phyloP scores from a whole-genome alignment of 2,797 vertebrate genomes.

The Australoheros facetus region DNA sequence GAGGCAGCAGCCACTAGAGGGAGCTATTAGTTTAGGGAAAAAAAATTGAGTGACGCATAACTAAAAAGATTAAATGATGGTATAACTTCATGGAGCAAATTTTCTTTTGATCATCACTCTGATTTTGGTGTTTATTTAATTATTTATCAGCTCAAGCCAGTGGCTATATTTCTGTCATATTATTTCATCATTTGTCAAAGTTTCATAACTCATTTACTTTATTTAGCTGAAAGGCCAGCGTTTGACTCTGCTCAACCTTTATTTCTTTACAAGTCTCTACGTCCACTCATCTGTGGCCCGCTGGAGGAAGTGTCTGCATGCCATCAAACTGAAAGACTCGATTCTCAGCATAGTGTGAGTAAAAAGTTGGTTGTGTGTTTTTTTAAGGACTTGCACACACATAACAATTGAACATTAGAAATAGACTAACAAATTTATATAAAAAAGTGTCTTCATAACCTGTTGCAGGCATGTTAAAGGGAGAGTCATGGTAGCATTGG shows the following conservation, averaged over 20 bases:
- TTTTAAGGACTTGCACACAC: neutral
- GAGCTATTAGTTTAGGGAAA: neutral
- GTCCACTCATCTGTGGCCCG: constrained; percentile 94
- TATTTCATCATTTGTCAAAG: neutral
- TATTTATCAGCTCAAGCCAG: neutral
- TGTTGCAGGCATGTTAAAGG: constrained; percentile 92
- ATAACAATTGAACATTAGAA: neutral
- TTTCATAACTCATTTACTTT: neutral
- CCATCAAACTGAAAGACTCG: constrained; percentile 97
- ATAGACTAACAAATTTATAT: neutral
- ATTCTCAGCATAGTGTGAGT: constrained; percentile 96
- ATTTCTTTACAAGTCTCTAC: constrained; percentile 83
- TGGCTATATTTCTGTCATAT: neutral
- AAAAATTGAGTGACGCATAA: accelerated
- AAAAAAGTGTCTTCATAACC: neutral
- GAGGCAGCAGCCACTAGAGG: constrained; percentile 36
- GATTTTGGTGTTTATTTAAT: neutral
- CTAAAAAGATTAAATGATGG: neutral
- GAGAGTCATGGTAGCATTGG: constrained; percentile 93
- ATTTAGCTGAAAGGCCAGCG: neutral
- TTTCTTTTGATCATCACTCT: neutral
- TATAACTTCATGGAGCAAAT: neutral
- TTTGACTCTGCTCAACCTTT: neutral
- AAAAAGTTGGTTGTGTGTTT: neutral
- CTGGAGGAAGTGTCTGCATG: constrained; percentile 98